Evolutionary conservation across 2,888 invertebrate genomes (phyloP), one percentile per base, ranked within the genome.

Genomic region (Escarpia spicata): DNA sequence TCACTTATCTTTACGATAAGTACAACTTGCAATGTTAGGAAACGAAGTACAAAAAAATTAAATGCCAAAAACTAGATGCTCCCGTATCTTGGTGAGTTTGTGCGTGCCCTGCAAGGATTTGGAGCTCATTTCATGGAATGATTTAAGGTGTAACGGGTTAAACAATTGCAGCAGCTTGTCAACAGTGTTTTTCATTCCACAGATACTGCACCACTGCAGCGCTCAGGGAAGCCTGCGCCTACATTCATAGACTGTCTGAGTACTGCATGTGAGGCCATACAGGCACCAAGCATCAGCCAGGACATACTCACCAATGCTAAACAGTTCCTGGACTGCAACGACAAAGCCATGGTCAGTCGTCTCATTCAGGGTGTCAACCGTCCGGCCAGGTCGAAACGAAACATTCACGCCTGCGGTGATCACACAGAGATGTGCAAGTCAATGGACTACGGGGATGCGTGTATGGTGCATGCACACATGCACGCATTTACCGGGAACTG

Each of bases 331-430:
- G 75, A 75, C 75, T 75, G 26, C 75, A 75, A 75, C 75, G 75
- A 75, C 75, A 75, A 75, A 75, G 75, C 75, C 75, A 75, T 75
- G 75, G 75, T 75, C 75, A 26, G 75, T 75, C 75, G 75, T 26
- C 26, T 26, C 75, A 75, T 26, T 15, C 75, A 75, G 75, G 75
- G 75, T 1, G 75, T 75, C 19, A 75, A 15, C 19, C 75, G 75
- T 26, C 75, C 75, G 26, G 26, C 26, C 75, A 75, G 75, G 75
- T 75, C 75, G n/a, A 75, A 75, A 75, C 19, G 75, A 75, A 75
- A 75, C 75, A 75, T 75, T 19, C n/a, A 75, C n/a, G 75, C 75
- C 75, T 75, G 75, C 6, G 75, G 75, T 75, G 75, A 75, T 2
- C 75, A 75, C 26, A 26, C 26, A 26, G 75, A 75, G 75, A 75